Percentiles rank a stretch among this genome's conserved stretches.
phyloP scores from a whole-genome alignment of 2,113 vertebrate genomes.

The Cromileptes altivelis region DNA sequence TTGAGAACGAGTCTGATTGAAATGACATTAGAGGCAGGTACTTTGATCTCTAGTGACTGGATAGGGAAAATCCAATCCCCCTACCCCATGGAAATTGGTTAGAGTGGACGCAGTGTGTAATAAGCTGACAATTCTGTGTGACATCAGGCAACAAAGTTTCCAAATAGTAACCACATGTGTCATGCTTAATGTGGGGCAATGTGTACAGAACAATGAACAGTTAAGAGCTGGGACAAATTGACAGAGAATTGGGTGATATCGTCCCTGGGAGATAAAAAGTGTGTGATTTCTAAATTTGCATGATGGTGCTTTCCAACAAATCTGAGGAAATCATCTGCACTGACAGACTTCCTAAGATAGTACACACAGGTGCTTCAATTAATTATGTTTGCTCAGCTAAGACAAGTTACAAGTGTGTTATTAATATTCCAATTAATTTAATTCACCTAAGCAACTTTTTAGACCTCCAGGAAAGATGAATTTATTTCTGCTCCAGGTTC shows the following conservation, averaged over 20 bases:
- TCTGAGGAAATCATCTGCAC: neutral
- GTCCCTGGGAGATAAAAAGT: neutral
- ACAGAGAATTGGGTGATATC: too few relatives aligned
- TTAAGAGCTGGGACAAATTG: too few relatives aligned
- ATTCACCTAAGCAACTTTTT: slow-evolving; percentile 1
- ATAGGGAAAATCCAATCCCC: too few relatives aligned
- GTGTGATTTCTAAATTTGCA: neutral
- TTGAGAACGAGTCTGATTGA: too few relatives aligned
- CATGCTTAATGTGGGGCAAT: neutral
- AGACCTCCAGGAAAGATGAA: neutral
- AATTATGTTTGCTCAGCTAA: neutral
- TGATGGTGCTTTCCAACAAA: neutral
- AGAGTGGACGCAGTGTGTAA: too few relatives aligned
- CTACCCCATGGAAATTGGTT: too few relatives aligned
- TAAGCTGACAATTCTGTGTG: too few relatives aligned
- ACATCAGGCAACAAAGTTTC: too few relatives aligned
- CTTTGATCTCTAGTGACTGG: too few relatives aligned
- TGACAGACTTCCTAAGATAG: neutral
- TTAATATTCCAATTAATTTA: neutral
- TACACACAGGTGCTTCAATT: neutral
- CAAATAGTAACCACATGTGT: neutral
- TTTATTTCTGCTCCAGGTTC: neutral
- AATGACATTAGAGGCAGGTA: too few relatives aligned
- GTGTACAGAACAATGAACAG: too few relatives aligned
- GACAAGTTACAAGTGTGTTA: neutral